Evolutionary conservation across 2,797 vertebrate species (phyloP).

Genomic region (Adrianichthys oophorus): DNA sequence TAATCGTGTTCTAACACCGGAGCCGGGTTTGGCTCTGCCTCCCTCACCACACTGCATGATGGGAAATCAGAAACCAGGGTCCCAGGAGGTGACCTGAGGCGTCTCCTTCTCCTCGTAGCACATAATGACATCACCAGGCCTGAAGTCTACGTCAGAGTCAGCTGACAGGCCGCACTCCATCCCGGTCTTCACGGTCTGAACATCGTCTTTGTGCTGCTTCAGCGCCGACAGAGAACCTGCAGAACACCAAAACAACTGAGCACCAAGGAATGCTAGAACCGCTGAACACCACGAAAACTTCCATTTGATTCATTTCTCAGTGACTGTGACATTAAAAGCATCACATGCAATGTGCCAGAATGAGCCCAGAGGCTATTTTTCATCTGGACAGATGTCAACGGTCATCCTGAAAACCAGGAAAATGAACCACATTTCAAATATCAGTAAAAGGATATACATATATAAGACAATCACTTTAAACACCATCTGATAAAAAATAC

Average conservation of each 20-base stretch:
- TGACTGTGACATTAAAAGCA: too few relatives aligned
- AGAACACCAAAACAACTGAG: background rate
- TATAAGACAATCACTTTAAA: too few relatives aligned
- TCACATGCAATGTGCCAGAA: too few relatives aligned
- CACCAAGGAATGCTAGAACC: too few relatives aligned
- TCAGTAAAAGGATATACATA: too few relatives aligned
- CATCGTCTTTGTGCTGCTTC: constrained; percentile 90
- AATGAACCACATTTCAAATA: too few relatives aligned
- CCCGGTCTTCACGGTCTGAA: constrained; percentile 80
- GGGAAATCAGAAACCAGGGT: constrained; percentile 85
- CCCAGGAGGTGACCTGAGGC: constrained; percentile 84
- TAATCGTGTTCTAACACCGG: fast-evolving
- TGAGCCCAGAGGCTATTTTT: too few relatives aligned
- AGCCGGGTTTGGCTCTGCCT: too few relatives aligned
- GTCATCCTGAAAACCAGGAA: too few relatives aligned
- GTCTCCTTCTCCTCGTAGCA: constrained; percentile 82
- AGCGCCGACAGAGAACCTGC: constrained; percentile 83
- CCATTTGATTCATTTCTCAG: too few relatives aligned
- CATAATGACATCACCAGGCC: constrained; percentile 82
- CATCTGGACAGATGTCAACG: too few relatives aligned
- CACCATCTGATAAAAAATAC: too few relatives aligned
- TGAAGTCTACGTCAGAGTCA: constrained; percentile 78
- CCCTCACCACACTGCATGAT: constrained; percentile 2
- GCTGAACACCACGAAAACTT: background rate
- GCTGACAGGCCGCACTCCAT: constrained; percentile 92